Percentiles rank a stretch among this genome's conserved stretches.
Conservation (phyloP, 2,113 vertebrate species). For the Dromaius novaehollandiae region DNA sequence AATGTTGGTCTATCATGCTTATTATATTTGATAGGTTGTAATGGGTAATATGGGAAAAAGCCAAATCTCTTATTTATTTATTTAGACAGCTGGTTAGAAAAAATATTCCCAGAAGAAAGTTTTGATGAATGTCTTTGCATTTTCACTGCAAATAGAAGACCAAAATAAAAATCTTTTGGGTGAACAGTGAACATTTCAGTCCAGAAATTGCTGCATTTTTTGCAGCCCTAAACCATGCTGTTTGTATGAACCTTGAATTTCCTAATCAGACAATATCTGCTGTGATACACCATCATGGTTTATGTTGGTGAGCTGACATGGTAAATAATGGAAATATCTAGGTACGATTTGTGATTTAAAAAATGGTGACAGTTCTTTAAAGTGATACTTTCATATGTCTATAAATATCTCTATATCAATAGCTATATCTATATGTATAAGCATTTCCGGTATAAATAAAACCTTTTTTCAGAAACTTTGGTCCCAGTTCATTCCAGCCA, state of each 20-base stretch:
- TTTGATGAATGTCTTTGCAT: not conserved
- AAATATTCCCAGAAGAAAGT: not conserved
- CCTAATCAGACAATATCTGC: not conserved
- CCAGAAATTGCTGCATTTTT: not conserved
- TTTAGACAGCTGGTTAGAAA: not conserved
- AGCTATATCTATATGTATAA: not conserved
- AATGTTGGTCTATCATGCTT: not conserved
- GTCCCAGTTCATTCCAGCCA: not conserved
- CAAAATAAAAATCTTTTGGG: not conserved
- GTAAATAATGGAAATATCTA: not conserved
- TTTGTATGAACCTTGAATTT: not conserved
- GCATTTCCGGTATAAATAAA: not conserved
- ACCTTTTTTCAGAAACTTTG: not conserved
- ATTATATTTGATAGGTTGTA: not conserved
- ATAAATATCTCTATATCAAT: constrained; percentile 22
- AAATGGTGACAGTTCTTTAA: constrained; percentile 4
- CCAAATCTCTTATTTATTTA: not conserved
- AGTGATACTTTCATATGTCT: not conserved
- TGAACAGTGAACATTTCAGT: not conserved
- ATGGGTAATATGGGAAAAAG: not conserved
- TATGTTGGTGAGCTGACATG: not conserved
- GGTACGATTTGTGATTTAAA: not conserved
- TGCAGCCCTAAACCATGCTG: not conserved
- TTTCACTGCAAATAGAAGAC: not conserved
- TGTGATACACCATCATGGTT: not conserved